Evolutionary conservation across 2,888 invertebrate species (phyloP), one percentile per base, ranked within the genome.

Genomic region (Tanypteryx hageni): DNA sequence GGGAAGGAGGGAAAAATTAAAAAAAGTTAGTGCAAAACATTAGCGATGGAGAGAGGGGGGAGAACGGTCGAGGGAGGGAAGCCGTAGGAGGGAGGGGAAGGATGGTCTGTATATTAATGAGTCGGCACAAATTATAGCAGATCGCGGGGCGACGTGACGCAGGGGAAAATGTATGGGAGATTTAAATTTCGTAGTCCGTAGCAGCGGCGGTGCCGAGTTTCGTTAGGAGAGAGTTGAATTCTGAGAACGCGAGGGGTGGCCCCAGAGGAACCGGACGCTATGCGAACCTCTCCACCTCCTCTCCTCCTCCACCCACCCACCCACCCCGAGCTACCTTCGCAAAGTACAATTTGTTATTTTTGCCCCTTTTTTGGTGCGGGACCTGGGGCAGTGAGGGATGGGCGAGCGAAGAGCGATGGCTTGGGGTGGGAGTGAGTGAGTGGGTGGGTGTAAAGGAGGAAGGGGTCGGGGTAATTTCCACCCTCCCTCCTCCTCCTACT

Each of bases 321-420:
- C 44, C 44, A 59, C n/a, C 59, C 56, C 85, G 31, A 31, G 61
- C 64, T 64, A 89, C 89, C 89, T 89, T 89, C 89, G 89, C 64
- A 86, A 86, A 86, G 86, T 86, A 89, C 89, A 89, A 89, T 89
- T 89, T 89, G 89, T 89, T 89, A 89, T 89, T 89, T 89, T 89
- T 89, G 64, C 64, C 89, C 89, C 89, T 86, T 31, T 85, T 85
- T 85, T 27, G 16, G 16, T 64, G 64, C 31, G 84, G 61, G 58
- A 11, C 61, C 31, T 27, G 86, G 86, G 89, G 61, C 27, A 31
- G 22, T 89, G 89, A 89, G 89, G 68, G 89, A 89, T 89, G 89
- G 89, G 31, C 64, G 3, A 11, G 44, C 13, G 11, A 89, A 89
- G 89, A 89, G 89, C 44, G 68, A 89, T 89, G 44, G 89, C 59